These are phyloP conservation scores for Empidonax alnorum DNA, from an alignment of 2,113 vertebrate species.

Conservation along the genomic window DNA sequence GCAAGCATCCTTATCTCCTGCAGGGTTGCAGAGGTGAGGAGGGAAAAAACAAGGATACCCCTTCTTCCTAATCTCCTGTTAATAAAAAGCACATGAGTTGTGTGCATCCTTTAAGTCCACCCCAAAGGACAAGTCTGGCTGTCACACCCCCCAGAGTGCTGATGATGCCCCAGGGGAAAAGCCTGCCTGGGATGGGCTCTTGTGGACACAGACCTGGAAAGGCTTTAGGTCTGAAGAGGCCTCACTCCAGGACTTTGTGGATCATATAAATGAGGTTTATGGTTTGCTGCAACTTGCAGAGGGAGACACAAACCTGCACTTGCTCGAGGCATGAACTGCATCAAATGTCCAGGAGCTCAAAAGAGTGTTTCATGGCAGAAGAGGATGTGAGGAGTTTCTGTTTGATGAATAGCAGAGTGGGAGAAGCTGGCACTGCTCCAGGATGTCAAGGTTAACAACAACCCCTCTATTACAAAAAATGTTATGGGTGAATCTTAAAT, in stretches of 20 bases:
- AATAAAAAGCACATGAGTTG: not conserved
- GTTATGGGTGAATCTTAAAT: conserved; percentile 45
- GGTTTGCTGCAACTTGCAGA: not conserved
- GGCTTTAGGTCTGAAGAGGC: not conserved
- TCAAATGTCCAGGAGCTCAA: not conserved
- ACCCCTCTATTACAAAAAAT: not conserved
- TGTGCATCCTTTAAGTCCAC: fast-evolving
- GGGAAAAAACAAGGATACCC: not conserved
- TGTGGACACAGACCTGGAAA: not conserved
- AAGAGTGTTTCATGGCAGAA: not conserved
- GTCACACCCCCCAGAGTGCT: not conserved
- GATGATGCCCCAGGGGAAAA: not conserved
- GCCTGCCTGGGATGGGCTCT: not conserved
- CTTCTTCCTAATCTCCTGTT: not conserved
- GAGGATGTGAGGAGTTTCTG: not conserved
- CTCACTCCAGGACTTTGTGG: not conserved
- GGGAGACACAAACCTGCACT: not conserved
- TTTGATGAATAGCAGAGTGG: not conserved
- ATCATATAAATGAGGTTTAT: not conserved
- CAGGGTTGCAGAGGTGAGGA: not conserved
- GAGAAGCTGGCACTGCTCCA: conserved; percentile 12
- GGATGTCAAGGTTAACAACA: conserved; percentile 44
- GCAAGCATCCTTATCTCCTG: not conserved
- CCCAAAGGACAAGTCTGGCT: not conserved
- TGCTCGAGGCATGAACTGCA: not conserved